Conservation (phyloP, 2,888 invertebrate genomes). For the Resseliella maxima region DNA sequence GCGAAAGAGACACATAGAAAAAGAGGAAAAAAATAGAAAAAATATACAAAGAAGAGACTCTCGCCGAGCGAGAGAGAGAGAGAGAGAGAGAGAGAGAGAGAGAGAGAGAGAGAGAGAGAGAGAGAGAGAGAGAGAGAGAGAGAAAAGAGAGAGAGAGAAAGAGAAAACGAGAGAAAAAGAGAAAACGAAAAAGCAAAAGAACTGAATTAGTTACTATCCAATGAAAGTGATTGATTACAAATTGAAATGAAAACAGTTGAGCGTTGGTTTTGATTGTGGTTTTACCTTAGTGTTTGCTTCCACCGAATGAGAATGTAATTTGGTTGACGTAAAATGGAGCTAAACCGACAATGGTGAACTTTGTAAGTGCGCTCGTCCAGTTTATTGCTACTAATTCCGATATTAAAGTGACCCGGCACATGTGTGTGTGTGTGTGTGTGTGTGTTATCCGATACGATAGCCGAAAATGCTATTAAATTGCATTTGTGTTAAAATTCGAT, state of each 20-base stretch:
- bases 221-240: conserved; percentile 36
- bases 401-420: background rate
- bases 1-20: no score
- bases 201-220: background rate
- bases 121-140: no score
- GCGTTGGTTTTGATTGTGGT: background rate
- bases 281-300: background rate
- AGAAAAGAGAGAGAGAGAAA: no score
- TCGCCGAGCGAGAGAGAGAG: no score
- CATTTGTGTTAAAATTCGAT: background rate
- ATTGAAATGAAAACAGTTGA: conserved; percentile 6
- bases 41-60: no score
- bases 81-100: no score
- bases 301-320: conserved; percentile 17
- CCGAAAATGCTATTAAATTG: background rate
- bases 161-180: no score
- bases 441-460: background rate
- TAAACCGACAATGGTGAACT: background rate
- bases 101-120: no score
- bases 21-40: no score
- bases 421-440: background rate
- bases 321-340: background rate
- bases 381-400: background rate
- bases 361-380: background rate
- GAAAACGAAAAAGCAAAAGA: background rate